Percentiles rank a stretch among this genome's conserved stretches.
These are phyloP conservation scores for Agrotis ipsilon DNA, from an alignment of 2,888 invertebrate genomes.

Conservation along the genomic window DNA sequence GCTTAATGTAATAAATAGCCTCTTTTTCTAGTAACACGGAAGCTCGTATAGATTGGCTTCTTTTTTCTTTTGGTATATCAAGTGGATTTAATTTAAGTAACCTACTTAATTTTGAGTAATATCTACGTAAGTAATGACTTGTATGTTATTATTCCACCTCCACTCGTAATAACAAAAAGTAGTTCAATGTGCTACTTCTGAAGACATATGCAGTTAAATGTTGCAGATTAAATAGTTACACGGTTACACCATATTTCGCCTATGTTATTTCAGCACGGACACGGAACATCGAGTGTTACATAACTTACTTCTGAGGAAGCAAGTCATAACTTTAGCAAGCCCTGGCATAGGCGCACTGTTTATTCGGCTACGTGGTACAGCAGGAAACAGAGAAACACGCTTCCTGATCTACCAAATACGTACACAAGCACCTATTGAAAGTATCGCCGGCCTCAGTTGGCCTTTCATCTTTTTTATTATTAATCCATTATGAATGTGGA, in stretches of 20 bases:
- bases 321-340: slow-evolving; percentile 37
- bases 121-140: slow-evolving; percentile 28
- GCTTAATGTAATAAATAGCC: slow-evolving; percentile 18
- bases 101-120: slow-evolving; percentile 33
- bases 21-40: slow-evolving; percentile 26
- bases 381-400: slow-evolving; percentile 75
- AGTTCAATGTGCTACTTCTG: slow-evolving; percentile 50
- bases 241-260: slow-evolving; percentile 27
- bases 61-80: slow-evolving; percentile 21
- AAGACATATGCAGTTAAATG: slow-evolving; percentile 43
- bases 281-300: slow-evolving; percentile 29
- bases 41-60: slow-evolving; percentile 19
- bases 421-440: slow-evolving; percentile 72
- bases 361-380: slow-evolving; percentile 47
- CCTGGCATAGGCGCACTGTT: slow-evolving; percentile 33
- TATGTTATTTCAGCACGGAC: slow-evolving; percentile 27
- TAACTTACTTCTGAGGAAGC: slow-evolving; percentile 24
- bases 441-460: slow-evolving; percentile 73
- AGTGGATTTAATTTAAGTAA: slow-evolving; percentile 31
- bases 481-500: slow-evolving; percentile 75
- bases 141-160: slow-evolving; percentile 5
- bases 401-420: slow-evolving; percentile 81
- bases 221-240: slow-evolving; percentile 28
- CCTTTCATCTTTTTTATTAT: slow-evolving; percentile 81
- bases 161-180: slow-evolving; percentile 24